Base-by-base conservation (phyloP, 2,888 invertebrate genomes). In the Ametastegia equiseti region DNA sequence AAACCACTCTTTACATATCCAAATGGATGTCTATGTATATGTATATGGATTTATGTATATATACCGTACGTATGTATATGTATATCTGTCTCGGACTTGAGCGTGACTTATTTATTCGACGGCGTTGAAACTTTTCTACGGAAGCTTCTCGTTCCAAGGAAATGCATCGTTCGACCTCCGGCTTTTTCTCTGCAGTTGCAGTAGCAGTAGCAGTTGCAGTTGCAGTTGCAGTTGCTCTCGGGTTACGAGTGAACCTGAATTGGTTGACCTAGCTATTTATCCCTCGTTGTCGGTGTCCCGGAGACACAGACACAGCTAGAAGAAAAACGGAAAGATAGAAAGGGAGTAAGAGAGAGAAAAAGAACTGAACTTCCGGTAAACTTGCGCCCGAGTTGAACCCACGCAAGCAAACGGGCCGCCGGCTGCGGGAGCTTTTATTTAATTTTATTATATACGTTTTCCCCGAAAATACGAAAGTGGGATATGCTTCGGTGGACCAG, bases 261-360 rank as follows among this genome's bases (percentile, higher is more conserved):
- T 19, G 69, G 47, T 69, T 69, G 67, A 69, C 63, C 71, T 11
- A 57, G 75, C 33, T 57, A 75, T 75, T 75, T 54, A 75, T 50
- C 75, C 27, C 36, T 47, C 71, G 36, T 67, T 39, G 13, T 67
- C 23, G 39, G 36, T 67, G 19, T 67, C n/a, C n/a, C 19, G 19
- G 67, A 7, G 13, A 39, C n/a, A 45, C 23, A 39, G 15, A 30
- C 27, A 45, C 15, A 45, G 45, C 11, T 27, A 42, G 5, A 15
- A 71, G 71, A 30, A 45, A 45, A 30, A 6, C 27, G 45, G 6
- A 23, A 27, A 13, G 23, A 19, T 9, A 39, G 0, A 67, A 36
- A 39, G 7, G 9, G 15, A 67, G n/a, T n/a, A 27, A 36, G 11
- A 23, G 69, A 27, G 42, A 30, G 30, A 67, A 19, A 27, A 6